Conservation (phyloP, 2,113 vertebrate species). For the Damaliscus lunatus region DNA sequence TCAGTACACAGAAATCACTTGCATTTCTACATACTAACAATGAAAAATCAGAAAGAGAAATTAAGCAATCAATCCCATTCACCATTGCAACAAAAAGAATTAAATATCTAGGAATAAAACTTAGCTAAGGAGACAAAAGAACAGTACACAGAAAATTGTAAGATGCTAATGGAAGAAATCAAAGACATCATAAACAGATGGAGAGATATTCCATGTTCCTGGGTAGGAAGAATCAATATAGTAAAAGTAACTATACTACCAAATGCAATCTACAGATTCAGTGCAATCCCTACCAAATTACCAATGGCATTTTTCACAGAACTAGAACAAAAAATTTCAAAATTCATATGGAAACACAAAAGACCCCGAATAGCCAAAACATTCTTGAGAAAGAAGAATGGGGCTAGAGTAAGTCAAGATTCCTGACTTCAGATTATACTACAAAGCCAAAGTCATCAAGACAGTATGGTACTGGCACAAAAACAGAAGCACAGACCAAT, state of each 20-base stretch:
- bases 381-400: neutral
- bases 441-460: neutral
- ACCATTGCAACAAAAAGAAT: neutral
- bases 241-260: neutral
- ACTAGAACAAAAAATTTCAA: neutral
- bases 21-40: neutral
- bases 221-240: neutral
- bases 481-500: neutral
- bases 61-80: neutral
- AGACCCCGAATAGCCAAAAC: neutral
- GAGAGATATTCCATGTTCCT: neutral
- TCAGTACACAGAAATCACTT: neutral
- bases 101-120: neutral
- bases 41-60: neutral
- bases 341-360: neutral
- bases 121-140: neutral
- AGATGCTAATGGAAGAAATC: neutral
- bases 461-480: neutral
- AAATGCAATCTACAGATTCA: neutral
- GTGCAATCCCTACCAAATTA: neutral
- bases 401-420: neutral
- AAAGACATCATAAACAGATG: neutral
- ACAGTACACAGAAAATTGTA: neutral
- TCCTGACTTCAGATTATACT: neutral
- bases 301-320: neutral